Evolutionary conservation across 2,888 invertebrate species (phyloP).

Genomic region (Caenorhabditis virilis): DNA sequence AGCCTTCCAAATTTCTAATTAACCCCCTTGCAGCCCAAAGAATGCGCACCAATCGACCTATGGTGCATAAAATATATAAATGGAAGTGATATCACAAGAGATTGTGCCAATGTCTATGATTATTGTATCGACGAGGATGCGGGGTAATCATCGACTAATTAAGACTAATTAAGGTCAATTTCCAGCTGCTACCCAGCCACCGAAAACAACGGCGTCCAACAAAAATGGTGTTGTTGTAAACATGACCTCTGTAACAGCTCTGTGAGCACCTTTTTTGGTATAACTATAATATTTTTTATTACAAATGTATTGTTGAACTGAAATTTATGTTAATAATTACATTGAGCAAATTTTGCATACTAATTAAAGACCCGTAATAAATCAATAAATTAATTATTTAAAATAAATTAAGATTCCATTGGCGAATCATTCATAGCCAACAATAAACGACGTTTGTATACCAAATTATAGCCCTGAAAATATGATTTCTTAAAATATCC

Average conservation of each 20-base stretch:
- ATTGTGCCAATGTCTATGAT: constrained; percentile 34
- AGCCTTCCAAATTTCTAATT: too few relatives aligned
- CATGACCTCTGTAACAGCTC: constrained; percentile 19
- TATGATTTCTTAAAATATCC: background rate
- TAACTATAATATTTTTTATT: too few relatives aligned
- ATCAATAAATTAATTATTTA: too few relatives aligned
- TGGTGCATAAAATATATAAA: constrained; percentile 39
- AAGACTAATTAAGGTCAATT: background rate
- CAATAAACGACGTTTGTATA: constrained; percentile 42
- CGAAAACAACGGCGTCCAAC: constrained; percentile 12
- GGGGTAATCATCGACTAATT: constrained; percentile 10
- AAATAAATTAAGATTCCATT: constrained; percentile 2
- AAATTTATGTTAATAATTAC: background rate
- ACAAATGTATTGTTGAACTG: background rate
- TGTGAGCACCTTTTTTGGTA: background rate
- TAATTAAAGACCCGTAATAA: too few relatives aligned
- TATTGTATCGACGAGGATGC: constrained; percentile 33
- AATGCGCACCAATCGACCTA: constrained; percentile 22
- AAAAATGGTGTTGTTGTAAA: constrained; percentile 29
- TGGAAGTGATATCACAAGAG: constrained; percentile 20
- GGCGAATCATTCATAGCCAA: constrained; percentile 42
- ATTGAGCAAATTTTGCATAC: constrained; percentile 27
- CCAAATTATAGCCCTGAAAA: constrained; percentile 43
- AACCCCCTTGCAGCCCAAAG: background rate
- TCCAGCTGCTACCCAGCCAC: constrained; percentile 20